Evolutionary conservation across 2,113 vertebrate genomes (phyloP).

Genomic region (Calypte anna): DNA sequence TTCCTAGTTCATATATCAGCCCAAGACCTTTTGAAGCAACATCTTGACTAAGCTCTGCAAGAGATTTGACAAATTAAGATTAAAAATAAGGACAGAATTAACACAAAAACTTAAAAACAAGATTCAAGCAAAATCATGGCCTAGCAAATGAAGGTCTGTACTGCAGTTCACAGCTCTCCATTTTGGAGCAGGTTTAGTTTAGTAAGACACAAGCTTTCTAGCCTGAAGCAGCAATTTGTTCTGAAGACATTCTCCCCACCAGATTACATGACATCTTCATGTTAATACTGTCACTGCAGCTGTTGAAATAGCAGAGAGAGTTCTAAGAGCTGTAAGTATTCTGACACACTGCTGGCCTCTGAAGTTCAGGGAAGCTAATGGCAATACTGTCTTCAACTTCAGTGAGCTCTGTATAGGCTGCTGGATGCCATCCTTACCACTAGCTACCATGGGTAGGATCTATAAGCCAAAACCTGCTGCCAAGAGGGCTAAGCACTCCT

Average conservation of each 20-base stretch:
- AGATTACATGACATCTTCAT: neutral
- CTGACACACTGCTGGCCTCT: neutral
- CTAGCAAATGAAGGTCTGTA: neutral
- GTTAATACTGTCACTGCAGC: neutral
- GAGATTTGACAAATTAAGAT: constrained; percentile 37
- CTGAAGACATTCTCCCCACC: neutral
- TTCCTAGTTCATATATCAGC: constrained; percentile 95
- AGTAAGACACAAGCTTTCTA: neutral
- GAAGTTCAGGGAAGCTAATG: neutral
- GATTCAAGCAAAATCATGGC: neutral
- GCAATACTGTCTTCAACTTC: neutral
- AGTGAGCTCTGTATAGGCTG: neutral
- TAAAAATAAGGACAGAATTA: neutral
- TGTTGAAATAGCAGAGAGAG: neutral
- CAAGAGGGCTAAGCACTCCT: neutral
- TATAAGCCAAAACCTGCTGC: neutral
- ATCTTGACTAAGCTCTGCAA: constrained; percentile 94
- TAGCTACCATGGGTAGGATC: neutral
- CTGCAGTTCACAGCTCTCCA: neutral
- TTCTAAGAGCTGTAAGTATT: neutral
- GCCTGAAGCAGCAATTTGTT: neutral
- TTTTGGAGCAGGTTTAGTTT: neutral
- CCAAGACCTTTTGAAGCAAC: constrained; percentile 97
- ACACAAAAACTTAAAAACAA: neutral
- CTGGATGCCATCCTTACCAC: neutral